phyloP scores from a whole-genome alignment of 2,113 vertebrate genomes.

The Phrynosoma blainvillii region DNA sequence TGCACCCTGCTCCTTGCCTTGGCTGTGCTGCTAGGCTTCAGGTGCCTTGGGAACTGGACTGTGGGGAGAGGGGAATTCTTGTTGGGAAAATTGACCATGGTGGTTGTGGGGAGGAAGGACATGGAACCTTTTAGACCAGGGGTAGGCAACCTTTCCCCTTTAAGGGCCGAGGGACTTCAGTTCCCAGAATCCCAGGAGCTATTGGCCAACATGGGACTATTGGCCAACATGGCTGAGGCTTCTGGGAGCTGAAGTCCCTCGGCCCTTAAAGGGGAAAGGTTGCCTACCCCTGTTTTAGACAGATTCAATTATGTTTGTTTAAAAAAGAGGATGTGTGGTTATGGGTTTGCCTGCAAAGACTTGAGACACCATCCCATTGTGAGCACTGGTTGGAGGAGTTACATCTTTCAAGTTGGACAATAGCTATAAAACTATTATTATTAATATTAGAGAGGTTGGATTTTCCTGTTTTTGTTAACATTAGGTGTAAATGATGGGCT shows the following conservation, averaged over 20 bases:
- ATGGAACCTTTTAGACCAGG: too few species aligned
- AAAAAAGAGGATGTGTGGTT: neutral
- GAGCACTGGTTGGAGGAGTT: neutral
- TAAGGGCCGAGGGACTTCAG: too few species aligned
- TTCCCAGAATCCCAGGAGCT: too few species aligned
- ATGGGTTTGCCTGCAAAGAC: neutral
- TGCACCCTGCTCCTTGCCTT: slow-evolving; percentile 88
- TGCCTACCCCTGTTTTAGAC: too few species aligned
- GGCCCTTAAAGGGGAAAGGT: too few species aligned
- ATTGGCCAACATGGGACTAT: too few species aligned
- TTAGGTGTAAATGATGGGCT: neutral
- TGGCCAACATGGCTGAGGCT: too few species aligned
- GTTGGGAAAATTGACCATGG: neutral
- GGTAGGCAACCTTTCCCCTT: too few species aligned
- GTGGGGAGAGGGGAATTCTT: neutral
- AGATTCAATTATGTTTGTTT: neutral
- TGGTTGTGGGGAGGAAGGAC: neutral
- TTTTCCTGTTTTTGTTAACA: neutral
- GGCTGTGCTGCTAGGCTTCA: slow-evolving; percentile 87
- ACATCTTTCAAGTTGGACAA: neutral
- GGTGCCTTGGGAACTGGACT: slow-evolving; percentile 70
- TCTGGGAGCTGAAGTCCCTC: too few species aligned
- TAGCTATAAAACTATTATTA: too few species aligned
- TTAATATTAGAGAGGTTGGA: neutral
- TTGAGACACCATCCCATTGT: neutral